Base-by-base conservation (phyloP, 2,113 vertebrate genomes). In the Brachypodius melanocephalos region DNA sequence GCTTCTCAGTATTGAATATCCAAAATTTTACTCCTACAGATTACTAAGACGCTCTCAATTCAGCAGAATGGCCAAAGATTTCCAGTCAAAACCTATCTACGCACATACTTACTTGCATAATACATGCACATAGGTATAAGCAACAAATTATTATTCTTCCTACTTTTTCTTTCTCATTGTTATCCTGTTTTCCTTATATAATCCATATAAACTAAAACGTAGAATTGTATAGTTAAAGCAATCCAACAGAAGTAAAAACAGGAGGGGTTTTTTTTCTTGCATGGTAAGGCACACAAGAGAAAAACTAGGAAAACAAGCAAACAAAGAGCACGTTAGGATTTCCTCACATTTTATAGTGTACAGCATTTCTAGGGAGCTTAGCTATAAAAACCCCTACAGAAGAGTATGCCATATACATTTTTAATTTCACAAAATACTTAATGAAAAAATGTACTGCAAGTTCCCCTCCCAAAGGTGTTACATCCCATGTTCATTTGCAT, bases 231-330 rank as follows among this genome's bases (percentile, higher is more conserved):
- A 74, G n/a, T 78, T 91, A 90, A 93, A 96, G 62, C 43, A 96
- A 88, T 79, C 54, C 42, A 90, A 71, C 52, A 82, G 29, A 79
- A 90, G 40, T 55, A 82, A 88, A 91, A 61, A 73, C 45, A 86
- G 22, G 9, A 68, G 14, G 6, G 22, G 12, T 49, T 51, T 85
- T 97, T 97, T 95, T 88, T 69, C 95, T 95, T 97, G 88, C 67
- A 92, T 86, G 68, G 28, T 82, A 88, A 88, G n/a, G 48, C 84
- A 96, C 78, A 69, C 71, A 96, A 90, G 63, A 91, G 32, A 87
- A 93, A 91, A 94, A 93, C 58, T 77, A 90, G 90, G 93, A 96
- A 93, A 95, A 96, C 82, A 93, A 95, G 89, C 76, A 96, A 96
- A 96, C 85, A 95, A 95, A 93, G 88, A 92, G 73, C 54, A 78